Conservation (phyloP, 2,888 invertebrate genomes). For the Octodonta nipae region DNA sequence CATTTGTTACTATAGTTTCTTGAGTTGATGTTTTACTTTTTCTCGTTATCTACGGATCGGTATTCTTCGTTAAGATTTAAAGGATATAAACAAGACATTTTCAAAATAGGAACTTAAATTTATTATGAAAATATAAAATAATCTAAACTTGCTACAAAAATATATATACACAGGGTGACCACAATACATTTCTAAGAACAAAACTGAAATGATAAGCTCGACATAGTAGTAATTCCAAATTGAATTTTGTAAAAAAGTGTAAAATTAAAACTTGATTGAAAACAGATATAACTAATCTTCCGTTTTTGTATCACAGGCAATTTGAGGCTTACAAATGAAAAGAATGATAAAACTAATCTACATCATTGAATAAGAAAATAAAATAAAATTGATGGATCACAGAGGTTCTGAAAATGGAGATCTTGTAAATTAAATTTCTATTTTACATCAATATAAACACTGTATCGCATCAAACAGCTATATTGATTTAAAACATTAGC, state of each 20-base stretch:
- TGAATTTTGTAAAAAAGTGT: too few relatives aligned
- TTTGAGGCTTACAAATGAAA: conserved; percentile 29
- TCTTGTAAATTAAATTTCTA: too few relatives aligned
- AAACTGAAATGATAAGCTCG: not conserved
- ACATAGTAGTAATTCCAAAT: not conserved
- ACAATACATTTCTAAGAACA: not conserved
- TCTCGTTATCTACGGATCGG: too few relatives aligned
- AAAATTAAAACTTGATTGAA: too few relatives aligned
- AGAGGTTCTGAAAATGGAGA: too few relatives aligned
- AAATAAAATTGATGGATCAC: not conserved
- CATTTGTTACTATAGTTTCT: too few relatives aligned
- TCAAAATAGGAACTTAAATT: conserved; percentile 18
- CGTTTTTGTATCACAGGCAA: conserved; percentile 30
- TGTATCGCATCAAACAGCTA: too few relatives aligned
- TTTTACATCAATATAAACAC: too few relatives aligned
- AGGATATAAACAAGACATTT: conserved; percentile 1
- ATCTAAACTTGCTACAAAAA: conserved; percentile 24
- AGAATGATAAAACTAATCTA: conserved; percentile 5
- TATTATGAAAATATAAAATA: conserved; percentile 27
- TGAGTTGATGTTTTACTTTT: too few relatives aligned
- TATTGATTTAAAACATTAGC: too few relatives aligned
- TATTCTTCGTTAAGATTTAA: too few relatives aligned
- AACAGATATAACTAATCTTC: conserved; percentile 6
- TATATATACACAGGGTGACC: conserved; percentile 19
- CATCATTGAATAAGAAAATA: not conserved